Evolutionary conservation across 2,113 vertebrate genomes (phyloP), one percentile per base, ranked within the genome.

Genomic region (Periophthalmus modestus): DNA sequence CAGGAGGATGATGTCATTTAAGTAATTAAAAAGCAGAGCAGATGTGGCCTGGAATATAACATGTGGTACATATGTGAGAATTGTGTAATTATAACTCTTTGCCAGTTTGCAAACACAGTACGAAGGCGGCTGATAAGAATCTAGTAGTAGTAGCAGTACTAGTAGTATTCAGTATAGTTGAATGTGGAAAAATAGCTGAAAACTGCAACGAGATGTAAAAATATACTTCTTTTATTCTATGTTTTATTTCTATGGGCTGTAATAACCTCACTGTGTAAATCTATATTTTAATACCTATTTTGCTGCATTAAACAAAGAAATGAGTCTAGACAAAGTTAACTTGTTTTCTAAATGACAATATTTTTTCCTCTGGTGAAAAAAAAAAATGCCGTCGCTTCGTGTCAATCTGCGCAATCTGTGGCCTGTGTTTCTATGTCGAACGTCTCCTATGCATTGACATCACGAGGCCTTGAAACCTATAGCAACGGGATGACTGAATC

Each of bases 401-500:
- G 11, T 65, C 54, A 74, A n/a, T n/a, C 68, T 46, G 19, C 54
- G 43, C 36, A 74, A 21, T 62, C 57, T 70, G 62, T 77, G 72
- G 78, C 54, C 76, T 61, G 34, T 52, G 72, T 81, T 52, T 74
- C 61, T 76, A 73, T 24, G 55, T 78, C 80, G 55, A 75, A 74
- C 74, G 46, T 55, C 43, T 62, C 68, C 33, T 33, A 4, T 18
- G 70, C 67, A 12, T 66, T 81, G 79, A 80, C 85, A 79, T 81
- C 82, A 81, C 4, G 71, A 66, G 75, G 77, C 70, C 65, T 52
- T 16, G 39, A 67, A 75, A 62, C 67, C 77, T 62, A 72, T 5
- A 59, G 59, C 15, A 62, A 71, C 82, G 59, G 77, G 82, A 75
- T 78, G 82, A 82, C 21, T 77, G 39, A 43, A 43, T 9, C 82